These are phyloP conservation scores for Tiliacea aurago DNA, from an alignment of 2,888 invertebrate genomes.

Conservation along the genomic window DNA sequence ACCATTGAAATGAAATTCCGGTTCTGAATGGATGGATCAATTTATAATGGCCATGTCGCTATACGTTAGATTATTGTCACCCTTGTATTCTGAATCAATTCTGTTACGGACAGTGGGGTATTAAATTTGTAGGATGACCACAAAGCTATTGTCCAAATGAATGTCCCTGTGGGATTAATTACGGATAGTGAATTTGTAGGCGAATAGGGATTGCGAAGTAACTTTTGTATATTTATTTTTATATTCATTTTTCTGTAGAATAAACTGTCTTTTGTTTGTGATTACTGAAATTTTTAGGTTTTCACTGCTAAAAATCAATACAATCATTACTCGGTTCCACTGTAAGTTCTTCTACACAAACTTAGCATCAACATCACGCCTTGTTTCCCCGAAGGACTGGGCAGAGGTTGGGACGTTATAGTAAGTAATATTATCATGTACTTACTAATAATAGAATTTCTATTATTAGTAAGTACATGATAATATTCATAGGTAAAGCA, in stretches of 20 bases:
- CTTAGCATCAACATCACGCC: too few relatives aligned
- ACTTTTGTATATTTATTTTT: not conserved
- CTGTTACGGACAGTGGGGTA: slow-evolving; percentile 60
- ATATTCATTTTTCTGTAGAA: not conserved
- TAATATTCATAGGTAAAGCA: too few relatives aligned
- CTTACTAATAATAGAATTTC: too few relatives aligned
- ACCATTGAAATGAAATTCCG: slow-evolving; percentile 41
- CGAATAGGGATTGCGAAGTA: not conserved
- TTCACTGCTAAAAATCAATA: not conserved
- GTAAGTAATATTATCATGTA: too few relatives aligned
- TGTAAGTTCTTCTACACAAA: not conserved
- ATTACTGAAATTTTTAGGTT: not conserved
- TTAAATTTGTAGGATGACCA: slow-evolving; percentile 64
- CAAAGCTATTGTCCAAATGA: slow-evolving; percentile 41
- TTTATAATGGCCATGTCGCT: slow-evolving; percentile 62
- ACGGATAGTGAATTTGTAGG: slow-evolving; percentile 28
- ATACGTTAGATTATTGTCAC: slow-evolving; percentile 65
- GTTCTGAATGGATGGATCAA: slow-evolving; percentile 55
- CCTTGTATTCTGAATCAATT: slow-evolving; percentile 66
- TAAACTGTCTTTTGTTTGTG: too few relatives aligned
- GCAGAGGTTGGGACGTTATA: too few relatives aligned
- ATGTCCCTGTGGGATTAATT: slow-evolving; percentile 43
- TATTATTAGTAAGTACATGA: too few relatives aligned
- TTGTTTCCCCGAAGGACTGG: too few relatives aligned
- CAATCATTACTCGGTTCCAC: not conserved